phyloP scores from a whole-genome alignment of 1,140 invertebrate genomes.

The Macrobrachium nipponense region DNA sequence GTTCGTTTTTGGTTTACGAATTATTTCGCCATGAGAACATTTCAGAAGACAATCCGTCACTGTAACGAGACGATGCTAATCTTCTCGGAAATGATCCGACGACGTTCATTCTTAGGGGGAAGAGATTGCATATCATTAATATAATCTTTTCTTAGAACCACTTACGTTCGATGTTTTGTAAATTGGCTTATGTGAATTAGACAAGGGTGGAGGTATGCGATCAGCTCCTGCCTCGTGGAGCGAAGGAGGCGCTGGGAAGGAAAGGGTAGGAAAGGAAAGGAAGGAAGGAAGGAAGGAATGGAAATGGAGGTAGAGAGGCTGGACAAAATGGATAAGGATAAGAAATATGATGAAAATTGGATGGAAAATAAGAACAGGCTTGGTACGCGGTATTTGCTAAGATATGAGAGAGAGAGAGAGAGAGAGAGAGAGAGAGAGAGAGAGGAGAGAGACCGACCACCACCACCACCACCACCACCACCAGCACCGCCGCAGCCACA shows the following conservation, averaged over 20 bases:
- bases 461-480: neutral
- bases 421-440: slow-evolving; percentile 15
- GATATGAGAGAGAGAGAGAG: slow-evolving; percentile 32
- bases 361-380: neutral
- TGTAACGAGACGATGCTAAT: too few species aligned
- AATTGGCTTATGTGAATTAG: neutral
- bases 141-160: too few species aligned
- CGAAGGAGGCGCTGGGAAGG: neutral
- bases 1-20: too few species aligned
- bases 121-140: too few species aligned
- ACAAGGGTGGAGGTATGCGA: neutral
- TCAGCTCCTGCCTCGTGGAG: neutral
- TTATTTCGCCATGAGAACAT: too few species aligned
- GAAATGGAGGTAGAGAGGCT: neutral
- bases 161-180: too few species aligned
- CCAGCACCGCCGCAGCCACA: neutral
- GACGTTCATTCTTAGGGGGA: too few species aligned
- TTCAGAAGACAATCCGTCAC: too few species aligned
- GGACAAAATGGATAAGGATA: neutral
- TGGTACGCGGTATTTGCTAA: neutral
- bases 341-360: neutral
- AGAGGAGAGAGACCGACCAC: neutral
- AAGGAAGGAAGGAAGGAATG: neutral
- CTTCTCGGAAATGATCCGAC: too few species aligned
- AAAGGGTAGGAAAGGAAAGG: neutral